phyloP scores from a whole-genome alignment of 2,113 vertebrate species.

The Phaethon lepturus region DNA sequence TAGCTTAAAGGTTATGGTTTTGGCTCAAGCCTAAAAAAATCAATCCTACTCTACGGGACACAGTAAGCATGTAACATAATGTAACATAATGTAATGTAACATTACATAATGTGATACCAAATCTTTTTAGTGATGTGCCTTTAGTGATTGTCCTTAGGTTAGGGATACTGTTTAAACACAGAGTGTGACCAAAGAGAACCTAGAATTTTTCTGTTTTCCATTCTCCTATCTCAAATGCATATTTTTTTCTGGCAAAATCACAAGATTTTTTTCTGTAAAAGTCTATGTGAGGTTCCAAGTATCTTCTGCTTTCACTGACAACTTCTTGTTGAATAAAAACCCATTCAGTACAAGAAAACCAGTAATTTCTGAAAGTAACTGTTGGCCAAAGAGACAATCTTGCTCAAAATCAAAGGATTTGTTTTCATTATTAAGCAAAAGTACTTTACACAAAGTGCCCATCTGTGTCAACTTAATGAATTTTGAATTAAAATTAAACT shows the following conservation, averaged over 20 bases:
- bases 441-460: neutral
- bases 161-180: neutral
- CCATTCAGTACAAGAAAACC: neutral
- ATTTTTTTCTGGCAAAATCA: neutral
- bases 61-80: neutral
- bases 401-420: neutral
- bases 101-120: neutral
- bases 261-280: neutral
- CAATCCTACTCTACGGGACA: neutral
- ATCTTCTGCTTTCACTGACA: neutral
- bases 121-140: neutral
- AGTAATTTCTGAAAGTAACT: neutral
- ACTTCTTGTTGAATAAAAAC: neutral
- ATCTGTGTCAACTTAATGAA: conserved; percentile 46
- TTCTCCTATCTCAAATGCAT: neutral
- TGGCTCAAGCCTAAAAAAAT: neutral
- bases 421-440: conserved; percentile 31
- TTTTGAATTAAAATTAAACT: conserved; percentile 52
- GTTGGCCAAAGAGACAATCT: neutral
- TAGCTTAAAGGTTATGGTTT: neutral
- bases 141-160: neutral
- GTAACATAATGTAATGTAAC: neutral
- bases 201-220: neutral
- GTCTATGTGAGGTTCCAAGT: neutral
- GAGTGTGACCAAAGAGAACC: neutral